Conservation (phyloP, 2,113 vertebrate genomes). For the Calypte anna region DNA sequence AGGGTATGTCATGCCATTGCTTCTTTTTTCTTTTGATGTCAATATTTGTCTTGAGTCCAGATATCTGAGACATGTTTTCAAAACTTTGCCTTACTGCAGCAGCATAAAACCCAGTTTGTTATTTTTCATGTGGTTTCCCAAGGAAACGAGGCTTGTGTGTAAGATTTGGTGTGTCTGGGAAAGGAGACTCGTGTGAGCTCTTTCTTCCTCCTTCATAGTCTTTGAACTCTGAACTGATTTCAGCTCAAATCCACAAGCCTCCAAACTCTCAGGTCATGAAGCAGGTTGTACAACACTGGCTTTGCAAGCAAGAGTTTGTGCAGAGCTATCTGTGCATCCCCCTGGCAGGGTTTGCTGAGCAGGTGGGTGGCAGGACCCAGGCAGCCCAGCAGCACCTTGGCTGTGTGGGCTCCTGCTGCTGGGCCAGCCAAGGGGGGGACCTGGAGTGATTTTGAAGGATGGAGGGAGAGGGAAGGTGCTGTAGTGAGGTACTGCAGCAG, state of each 20-base stretch:
- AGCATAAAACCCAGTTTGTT: slow-evolving; percentile 4
- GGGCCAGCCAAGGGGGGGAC: too few species aligned
- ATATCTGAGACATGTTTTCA: neutral
- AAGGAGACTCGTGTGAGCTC: neutral
- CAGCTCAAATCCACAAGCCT: neutral
- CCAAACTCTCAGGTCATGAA: neutral
- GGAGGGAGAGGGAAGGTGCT: neutral
- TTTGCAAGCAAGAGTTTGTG: neutral
- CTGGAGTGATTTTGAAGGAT: too few species aligned
- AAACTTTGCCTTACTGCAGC: neutral
- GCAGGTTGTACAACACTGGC: neutral
- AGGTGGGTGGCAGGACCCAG: neutral
- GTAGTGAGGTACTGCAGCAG: fast-evolving
- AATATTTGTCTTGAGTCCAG: neutral
- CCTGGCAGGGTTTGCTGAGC: neutral
- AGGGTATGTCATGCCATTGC: neutral
- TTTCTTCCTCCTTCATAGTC: neutral
- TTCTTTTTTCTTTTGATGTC: neutral
- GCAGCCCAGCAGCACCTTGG: neutral
- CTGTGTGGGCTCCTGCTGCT: neutral
- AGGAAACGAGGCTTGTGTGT: slow-evolving; percentile 13
- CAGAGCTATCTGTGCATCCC: neutral
- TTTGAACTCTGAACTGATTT: slow-evolving; percentile 27
- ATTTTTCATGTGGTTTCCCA: slow-evolving; percentile 44
- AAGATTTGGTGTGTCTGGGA: slow-evolving; percentile 1